Evolutionary conservation across 2,113 vertebrate genomes (phyloP), one percentile per base, ranked within the genome.

Genomic region (Salvator merianae): DNA sequence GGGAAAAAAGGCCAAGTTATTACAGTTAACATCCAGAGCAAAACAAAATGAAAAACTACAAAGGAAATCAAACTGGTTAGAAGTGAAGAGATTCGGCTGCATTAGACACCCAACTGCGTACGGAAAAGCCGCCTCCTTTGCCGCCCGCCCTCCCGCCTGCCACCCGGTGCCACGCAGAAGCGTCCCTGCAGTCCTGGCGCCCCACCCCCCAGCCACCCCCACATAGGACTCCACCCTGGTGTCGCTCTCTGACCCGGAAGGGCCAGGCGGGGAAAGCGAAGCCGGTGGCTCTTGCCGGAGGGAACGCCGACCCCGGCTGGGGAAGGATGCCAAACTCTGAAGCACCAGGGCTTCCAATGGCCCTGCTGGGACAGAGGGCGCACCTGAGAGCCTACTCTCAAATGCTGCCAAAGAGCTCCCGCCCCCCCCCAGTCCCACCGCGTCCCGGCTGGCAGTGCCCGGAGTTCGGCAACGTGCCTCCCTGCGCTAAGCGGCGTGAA

Each of bases 1-100:
- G 93, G 93, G 89, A 95, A 91, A 84, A 93, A 95, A 90, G 94
- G 87, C 81, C 89, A 87, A 84, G 95, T 94, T 96, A 84, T 92
- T 93, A 91, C 94, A 95, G 87, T 83, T 86, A 77, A 50, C 73
- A 88, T 63, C 79, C 85, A 71, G 53, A 77, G 34, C 50, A 71
- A 59, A 59, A 18, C 55, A 59, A 72, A 69, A 28, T 4, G 30
- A 71, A 62, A 70, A 7, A 26, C 62, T 65, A 80, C 26, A 38
- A 77, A 30, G 79, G 79, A 69, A 66, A 59, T 69, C 47, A 71
- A 70, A 81, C 71, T 4, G 32, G 83, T 69, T 78, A 71, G 70
- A 70, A 38, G 32, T 1, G 32, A 53, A 75, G 26, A 66, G 36
- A 47, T 13, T 5, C 2, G 34, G 36, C 74, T 38, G 20, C 16